These are phyloP conservation scores for Eulemur coronatus DNA, from an alignment of 2,797 vertebrate genomes.

Conservation along the genomic window DNA sequence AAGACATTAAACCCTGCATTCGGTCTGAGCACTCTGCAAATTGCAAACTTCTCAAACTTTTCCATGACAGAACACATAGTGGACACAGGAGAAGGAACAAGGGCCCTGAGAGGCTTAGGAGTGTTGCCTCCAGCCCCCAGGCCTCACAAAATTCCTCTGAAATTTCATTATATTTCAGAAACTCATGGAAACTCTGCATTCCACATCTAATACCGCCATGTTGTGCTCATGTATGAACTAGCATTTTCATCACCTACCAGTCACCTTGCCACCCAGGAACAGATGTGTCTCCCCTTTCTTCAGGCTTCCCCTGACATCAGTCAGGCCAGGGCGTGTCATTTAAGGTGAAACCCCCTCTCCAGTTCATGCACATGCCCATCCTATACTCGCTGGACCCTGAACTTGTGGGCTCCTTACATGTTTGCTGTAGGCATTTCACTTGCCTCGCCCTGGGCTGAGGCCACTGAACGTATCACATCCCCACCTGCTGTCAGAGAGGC, in stretches of 20 bases:
- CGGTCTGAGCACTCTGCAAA: not conserved
- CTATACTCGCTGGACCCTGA: too few relatives aligned
- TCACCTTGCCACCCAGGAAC: not conserved
- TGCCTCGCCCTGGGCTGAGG: not conserved
- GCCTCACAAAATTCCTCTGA: not conserved
- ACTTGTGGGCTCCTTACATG: not conserved
- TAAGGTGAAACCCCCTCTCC: rapidly evolving
- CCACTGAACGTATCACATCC: rapidly evolving
- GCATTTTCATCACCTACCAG: not conserved
- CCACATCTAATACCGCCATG: rapidly evolving
- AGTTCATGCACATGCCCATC: rapidly evolving
- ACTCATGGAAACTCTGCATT: not conserved
- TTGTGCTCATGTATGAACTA: not conserved
- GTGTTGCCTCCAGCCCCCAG: not conserved
- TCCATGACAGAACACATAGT: rapidly evolving
- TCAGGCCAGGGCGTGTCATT: rapidly evolving
- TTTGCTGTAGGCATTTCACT: rapidly evolving
- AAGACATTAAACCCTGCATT: not conserved
- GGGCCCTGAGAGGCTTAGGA: not conserved
- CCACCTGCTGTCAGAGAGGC: not conserved
- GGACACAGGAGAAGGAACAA: not conserved
- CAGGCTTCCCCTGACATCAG: too few relatives aligned
- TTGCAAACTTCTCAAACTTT: not conserved
- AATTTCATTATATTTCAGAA: not conserved
- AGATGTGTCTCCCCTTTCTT: not conserved